Evolutionary conservation across 1,140 invertebrate genomes (phyloP).

Genomic region (Gyrodactylus bullatarudis): DNA sequence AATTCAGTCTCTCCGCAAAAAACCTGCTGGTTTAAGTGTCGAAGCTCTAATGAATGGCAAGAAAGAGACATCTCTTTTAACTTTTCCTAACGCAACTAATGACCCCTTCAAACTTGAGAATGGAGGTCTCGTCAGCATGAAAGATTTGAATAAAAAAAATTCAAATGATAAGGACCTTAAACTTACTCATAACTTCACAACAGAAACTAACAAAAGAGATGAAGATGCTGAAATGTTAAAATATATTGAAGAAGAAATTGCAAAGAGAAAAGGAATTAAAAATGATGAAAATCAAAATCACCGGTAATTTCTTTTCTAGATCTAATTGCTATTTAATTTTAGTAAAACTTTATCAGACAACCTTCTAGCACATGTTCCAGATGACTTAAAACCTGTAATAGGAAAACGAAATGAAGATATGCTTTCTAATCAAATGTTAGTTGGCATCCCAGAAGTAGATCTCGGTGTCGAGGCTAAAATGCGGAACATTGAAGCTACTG

Average conservation of each 20-base stretch:
- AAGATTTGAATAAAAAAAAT: constrained; percentile 8
- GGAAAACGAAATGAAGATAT: constrained; percentile 62
- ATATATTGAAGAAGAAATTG: constrained; percentile 66
- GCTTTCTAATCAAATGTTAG: constrained; percentile 97
- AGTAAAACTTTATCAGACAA: no score
- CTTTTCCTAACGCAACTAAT: neutral
- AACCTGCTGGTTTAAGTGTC: neutral
- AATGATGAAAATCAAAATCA: constrained; percentile 12
- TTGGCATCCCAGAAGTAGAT: constrained; percentile 97
- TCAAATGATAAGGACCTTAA: constrained; percentile 17
- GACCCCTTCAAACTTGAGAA: neutral
- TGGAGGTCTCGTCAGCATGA: neutral
- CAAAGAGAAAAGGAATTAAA: constrained; percentile 39
- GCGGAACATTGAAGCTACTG: constrained; percentile 78
- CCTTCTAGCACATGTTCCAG: neutral
- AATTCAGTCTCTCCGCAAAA: neutral
- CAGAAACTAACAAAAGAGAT: constrained; percentile 79
- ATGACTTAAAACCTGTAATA: neutral
- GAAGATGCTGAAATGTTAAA: constrained; percentile 98
- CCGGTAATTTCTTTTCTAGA: no score
- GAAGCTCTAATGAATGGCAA: neutral
- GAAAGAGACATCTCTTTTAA: neutral
- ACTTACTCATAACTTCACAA: constrained; percentile 41
- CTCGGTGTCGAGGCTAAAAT: constrained; percentile 93
- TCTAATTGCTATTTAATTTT: no score